phyloP scores from a whole-genome alignment of 2,797 vertebrate genomes.

The Holocentrus rufus region DNA sequence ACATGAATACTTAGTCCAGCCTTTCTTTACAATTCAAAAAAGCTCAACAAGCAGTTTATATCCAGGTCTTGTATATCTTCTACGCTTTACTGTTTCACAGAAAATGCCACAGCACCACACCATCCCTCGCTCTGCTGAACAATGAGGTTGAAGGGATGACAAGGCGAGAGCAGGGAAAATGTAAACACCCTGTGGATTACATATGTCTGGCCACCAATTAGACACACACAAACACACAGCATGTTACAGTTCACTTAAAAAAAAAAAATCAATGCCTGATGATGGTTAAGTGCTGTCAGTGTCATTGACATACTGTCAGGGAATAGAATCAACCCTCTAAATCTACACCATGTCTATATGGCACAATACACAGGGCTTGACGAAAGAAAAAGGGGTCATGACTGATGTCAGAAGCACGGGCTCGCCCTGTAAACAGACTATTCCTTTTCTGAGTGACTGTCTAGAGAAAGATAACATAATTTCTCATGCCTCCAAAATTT shows the following conservation, averaged over 20 bases:
- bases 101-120: background rate
- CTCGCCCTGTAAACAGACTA: background rate
- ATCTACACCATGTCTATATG: background rate
- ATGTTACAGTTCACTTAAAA: background rate
- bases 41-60: background rate
- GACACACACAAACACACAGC: background rate
- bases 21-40: background rate
- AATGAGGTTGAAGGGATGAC: slow-evolving; percentile 4
- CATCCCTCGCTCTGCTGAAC: background rate
- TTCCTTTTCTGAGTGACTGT: background rate
- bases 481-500: background rate
- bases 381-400: background rate
- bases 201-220: slow-evolving; percentile 18
- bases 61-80: background rate
- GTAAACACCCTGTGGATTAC: slow-evolving; percentile 30
- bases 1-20: background rate
- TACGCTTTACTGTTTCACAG: too few relatives aligned
- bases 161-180: slow-evolving; percentile 7
- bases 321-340: background rate
- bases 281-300: too few relatives aligned
- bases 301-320: too few relatives aligned
- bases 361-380: background rate
- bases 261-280: too few relatives aligned
- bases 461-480: background rate
- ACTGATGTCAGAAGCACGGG: background rate